Evolutionary conservation across 2,113 vertebrate genomes (phyloP).

Genomic region (Cyprinodon brontotheroides): DNA sequence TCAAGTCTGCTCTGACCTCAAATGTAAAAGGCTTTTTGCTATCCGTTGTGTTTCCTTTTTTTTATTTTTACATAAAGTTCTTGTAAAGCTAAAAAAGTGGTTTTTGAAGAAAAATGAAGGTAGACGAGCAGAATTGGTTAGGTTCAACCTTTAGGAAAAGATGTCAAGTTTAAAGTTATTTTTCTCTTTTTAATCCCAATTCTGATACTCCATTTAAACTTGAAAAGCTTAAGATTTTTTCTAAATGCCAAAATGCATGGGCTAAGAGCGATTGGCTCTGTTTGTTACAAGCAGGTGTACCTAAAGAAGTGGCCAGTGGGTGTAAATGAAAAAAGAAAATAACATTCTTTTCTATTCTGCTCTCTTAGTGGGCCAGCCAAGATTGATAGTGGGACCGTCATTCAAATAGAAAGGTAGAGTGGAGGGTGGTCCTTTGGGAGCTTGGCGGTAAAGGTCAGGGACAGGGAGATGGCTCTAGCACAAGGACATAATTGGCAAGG

Average conservation of each 20-base stretch:
- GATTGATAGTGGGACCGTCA: constrained; percentile 49
- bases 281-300: not conserved
- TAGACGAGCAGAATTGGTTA: not conserved
- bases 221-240: not conserved
- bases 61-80: not conserved
- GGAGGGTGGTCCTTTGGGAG: constrained; percentile 56
- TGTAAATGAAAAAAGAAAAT: not conserved
- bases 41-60: not conserved
- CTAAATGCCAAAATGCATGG: not conserved
- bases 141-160: too few relatives aligned
- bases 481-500: constrained; percentile 70
- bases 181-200: not conserved
- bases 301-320: not conserved
- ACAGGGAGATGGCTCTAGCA: constrained; percentile 58
- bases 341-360: not conserved
- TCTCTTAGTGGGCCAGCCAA: constrained; percentile 26
- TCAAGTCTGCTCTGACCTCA: not conserved
- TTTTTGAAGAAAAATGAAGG: not conserved
- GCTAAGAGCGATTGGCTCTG: not conserved
- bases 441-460: constrained; percentile 70
- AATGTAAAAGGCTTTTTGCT: not conserved
- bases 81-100: not conserved
- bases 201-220: not conserved
- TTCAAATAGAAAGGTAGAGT: constrained; percentile 50
- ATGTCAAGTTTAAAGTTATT: not conserved